These are phyloP conservation scores for Nylanderia fulva DNA, from an alignment of 1,140 invertebrate genomes.

Conservation along the genomic window DNA sequence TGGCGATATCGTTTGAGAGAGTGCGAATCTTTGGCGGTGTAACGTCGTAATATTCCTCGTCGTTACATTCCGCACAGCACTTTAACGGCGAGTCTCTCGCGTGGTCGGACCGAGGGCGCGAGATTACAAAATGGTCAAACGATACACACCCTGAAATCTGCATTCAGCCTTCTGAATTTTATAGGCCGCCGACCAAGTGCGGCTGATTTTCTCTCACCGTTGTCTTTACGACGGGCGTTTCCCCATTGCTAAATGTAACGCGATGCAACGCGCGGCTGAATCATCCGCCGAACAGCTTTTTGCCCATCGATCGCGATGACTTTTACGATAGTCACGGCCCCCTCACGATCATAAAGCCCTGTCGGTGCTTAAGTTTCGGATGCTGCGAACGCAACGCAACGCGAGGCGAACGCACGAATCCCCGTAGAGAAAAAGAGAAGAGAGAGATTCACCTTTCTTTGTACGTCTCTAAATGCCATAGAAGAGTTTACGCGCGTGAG, in stretches of 20 bases:
- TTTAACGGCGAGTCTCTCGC: slow-evolving; percentile 73
- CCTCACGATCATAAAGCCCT: slow-evolving; percentile 81
- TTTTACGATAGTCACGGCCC: slow-evolving; percentile 81
- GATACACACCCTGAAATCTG: slow-evolving; percentile 82
- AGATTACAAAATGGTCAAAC: slow-evolving; percentile 72
- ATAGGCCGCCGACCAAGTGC: slow-evolving; percentile 73
- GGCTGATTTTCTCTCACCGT: slow-evolving; percentile 64
- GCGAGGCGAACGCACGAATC: slow-evolving; percentile 15
- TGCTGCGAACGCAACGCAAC: slow-evolving; percentile 10
- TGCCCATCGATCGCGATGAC: slow-evolving; percentile 82
- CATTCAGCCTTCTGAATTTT: slow-evolving; percentile 81
- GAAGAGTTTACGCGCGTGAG: slow-evolving; percentile 7
- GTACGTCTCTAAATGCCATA: slow-evolving; percentile 33
- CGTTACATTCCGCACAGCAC: slow-evolving; percentile 72
- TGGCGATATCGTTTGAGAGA: slow-evolving; percentile 69
- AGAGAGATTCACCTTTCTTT: neutral
- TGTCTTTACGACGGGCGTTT: slow-evolving; percentile 79
- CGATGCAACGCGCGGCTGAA: slow-evolving; percentile 70
- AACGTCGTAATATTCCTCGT: slow-evolving; percentile 73
- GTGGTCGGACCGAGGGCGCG: slow-evolving; percentile 58
- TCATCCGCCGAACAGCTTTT: slow-evolving; percentile 72
- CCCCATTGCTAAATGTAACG: slow-evolving; percentile 80
- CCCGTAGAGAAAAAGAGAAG: neutral
- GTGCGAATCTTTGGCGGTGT: slow-evolving; percentile 69
- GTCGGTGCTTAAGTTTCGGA: slow-evolving; percentile 58